Evolutionary conservation across 2,113 vertebrate species (phyloP), one percentile per base, ranked within the genome.

Genomic region (Eidolon helvum): DNA sequence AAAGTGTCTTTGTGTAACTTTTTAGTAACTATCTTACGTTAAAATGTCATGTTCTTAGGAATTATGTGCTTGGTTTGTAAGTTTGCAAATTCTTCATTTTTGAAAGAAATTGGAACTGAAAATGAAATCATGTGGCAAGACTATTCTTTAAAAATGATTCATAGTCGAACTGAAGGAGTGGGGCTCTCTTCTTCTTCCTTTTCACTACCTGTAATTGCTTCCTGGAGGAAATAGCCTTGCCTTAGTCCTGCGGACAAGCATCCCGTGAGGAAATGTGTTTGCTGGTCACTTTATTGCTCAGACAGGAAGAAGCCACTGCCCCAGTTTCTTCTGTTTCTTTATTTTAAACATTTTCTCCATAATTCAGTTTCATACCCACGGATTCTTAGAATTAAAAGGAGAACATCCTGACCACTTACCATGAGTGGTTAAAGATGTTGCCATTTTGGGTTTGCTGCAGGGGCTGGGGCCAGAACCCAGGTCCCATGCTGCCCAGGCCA

Each of bases 41-140:
- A 91, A 94, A 80, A 88, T 30, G 10, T 45, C 30, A 19, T 50
- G 21, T 57, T 79, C 90, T 83, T 79, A 82, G 35, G 30, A 91
- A 66, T 84, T 68, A 53, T 0, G 35, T 63, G 53, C 72, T 94
- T 72, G 16, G 40, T 87, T 61, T 82, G 24, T 95, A 72, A 66
- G 15, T 18, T 30, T 96, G 80, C 77, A 90, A 95, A 84, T 90
- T 91, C 92, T 86, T 96, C 33, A 61, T 85, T 85, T 61, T 90
- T 16, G 43, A 95, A 66, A 72, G 59, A 95, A 92, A 82, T 78
- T 96, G 18, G 53, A 92, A 94, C 75, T 94, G 87, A 96, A 88
- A 90, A 82, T 38, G 24, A 48, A 96, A 26, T 94, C 24, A 33
- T 12, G 40, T 38, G 61, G 24, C 50, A 69, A 96, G 35, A 6